Evolutionary conservation across 2,113 vertebrate genomes (phyloP).

Genomic region (Etheostoma cragini): DNA sequence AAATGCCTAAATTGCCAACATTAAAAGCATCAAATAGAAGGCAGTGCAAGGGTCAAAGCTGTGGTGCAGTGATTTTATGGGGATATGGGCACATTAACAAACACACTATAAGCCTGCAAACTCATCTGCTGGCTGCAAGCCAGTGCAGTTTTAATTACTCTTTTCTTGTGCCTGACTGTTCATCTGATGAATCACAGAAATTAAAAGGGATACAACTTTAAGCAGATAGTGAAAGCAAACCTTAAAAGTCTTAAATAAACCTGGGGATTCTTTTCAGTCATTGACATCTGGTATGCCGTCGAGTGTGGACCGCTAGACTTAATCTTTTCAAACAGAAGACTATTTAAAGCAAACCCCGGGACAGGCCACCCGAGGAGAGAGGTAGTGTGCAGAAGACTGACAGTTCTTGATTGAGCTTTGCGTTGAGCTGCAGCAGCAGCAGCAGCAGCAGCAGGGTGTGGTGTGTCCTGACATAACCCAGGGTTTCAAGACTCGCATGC

Average conservation of each 20-base stretch:
- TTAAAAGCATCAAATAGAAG: slow-evolving; percentile 66
- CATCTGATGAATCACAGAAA: slow-evolving; percentile 8
- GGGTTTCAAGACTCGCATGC: slow-evolving; percentile 51
- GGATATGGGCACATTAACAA: slow-evolving; percentile 41
- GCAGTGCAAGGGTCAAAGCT: slow-evolving; percentile 62
- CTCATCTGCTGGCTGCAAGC: slow-evolving; percentile 12
- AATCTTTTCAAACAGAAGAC: slow-evolving; percentile 38
- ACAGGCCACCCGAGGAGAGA: slow-evolving; percentile 51
- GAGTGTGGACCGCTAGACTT: slow-evolving; percentile 12
- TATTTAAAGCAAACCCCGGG: slow-evolving; percentile 40
- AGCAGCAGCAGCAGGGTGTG: slow-evolving; percentile 55
- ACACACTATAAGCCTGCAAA: slow-evolving; percentile 34
- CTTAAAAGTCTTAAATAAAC: slow-evolving; percentile 18
- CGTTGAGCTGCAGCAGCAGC: slow-evolving; percentile 31
- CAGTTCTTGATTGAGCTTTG: slow-evolving; percentile 58
- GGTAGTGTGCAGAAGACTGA: slow-evolving; percentile 37
- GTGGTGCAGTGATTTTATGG: slow-evolving; percentile 54
- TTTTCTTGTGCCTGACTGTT: slow-evolving; percentile 13
- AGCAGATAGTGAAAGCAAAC: slow-evolving; percentile 9
- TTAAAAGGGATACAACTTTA: slow-evolving; percentile 4
- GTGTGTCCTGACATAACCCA: slow-evolving; percentile 70
- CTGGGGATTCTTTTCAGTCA: slow-evolving; percentile 6
- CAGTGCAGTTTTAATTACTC: background rate
- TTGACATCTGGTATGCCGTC: slow-evolving; percentile 32
- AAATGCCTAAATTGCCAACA: slow-evolving; percentile 69